Conservation (phyloP, 2,113 vertebrate species). For the Rhinoderma darwinii region DNA sequence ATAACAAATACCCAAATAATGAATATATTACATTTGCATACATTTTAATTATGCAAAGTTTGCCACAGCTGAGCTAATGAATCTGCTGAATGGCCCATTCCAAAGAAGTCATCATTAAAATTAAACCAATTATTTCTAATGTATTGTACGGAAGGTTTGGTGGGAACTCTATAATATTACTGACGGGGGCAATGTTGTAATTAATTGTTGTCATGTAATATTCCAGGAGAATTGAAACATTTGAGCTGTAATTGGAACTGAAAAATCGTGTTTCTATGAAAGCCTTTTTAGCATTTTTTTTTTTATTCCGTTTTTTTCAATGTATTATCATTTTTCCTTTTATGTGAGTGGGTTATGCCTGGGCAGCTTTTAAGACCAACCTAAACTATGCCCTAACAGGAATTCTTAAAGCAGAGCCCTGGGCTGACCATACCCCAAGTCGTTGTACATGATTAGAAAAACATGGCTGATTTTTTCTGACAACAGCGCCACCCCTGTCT, state of each 20-base stretch:
- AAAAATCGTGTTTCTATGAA: not conserved
- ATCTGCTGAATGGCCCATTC: slow-evolving; percentile 22
- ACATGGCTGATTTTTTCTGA: no score
- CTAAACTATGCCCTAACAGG: no score
- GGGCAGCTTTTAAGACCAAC: no score
- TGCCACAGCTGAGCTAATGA: slow-evolving; percentile 17
- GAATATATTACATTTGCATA: slow-evolving; percentile 9
- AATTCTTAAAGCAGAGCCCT: no score
- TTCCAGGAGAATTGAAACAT: not conserved
- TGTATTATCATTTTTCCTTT: no score
- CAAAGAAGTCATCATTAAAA: slow-evolving; percentile 16
- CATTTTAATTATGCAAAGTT: slow-evolving; percentile 16
- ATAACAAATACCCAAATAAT: slow-evolving; percentile 34
- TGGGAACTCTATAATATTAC: slow-evolving; percentile 10
- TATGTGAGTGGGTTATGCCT: no score
- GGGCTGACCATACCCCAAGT: no score
- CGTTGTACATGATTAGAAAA: no score
- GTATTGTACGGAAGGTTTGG: not conserved
- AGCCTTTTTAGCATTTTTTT: no score
- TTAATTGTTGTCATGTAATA: slow-evolving; percentile 1
- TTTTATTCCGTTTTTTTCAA: no score
- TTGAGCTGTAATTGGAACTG: not conserved
- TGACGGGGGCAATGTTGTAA: not conserved
- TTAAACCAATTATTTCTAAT: slow-evolving; percentile 48
- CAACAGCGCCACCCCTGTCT: no score